Percentiles rank a stretch among this genome's conserved stretches.
phyloP scores from a whole-genome alignment of 2,888 invertebrate species.

The Lottia gigantea region DNA sequence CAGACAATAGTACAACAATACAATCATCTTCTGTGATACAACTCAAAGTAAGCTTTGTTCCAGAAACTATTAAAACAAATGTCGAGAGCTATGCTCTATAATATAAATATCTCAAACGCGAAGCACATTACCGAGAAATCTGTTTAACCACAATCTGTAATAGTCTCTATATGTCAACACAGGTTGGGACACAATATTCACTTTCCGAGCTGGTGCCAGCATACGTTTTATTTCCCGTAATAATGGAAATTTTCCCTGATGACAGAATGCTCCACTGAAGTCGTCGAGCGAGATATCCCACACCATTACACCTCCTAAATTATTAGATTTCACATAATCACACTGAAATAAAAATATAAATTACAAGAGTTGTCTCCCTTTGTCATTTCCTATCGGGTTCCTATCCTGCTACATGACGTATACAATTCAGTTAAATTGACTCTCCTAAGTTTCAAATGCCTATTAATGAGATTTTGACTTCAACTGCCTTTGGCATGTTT shows the following conservation, averaged over 20 bases:
- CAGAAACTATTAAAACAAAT: no score
- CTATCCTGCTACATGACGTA: no score
- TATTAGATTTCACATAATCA: not conserved
- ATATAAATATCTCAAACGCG: no score
- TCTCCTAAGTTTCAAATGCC: no score
- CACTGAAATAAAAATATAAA: not conserved
- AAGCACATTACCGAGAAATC: not conserved
- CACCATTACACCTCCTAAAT: not conserved
- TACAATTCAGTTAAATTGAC: no score
- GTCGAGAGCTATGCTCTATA: no score
- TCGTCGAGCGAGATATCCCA: not conserved
- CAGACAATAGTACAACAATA: no score
- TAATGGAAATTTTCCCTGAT: not conserved
- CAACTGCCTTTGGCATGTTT: no score
- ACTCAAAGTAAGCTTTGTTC: no score
- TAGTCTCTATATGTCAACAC: not conserved
- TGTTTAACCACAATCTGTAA: constrained; percentile 1
- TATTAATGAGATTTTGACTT: no score
- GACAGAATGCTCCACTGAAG: not conserved
- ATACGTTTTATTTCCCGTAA: not conserved
- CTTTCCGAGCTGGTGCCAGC: not conserved
- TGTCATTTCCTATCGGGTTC: no score
- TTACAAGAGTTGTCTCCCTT: not conserved
- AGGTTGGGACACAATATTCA: not conserved
- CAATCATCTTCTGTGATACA: no score